Base-by-base conservation (phyloP, 2,888 invertebrate species). In the Priocnemis perturbator region DNA sequence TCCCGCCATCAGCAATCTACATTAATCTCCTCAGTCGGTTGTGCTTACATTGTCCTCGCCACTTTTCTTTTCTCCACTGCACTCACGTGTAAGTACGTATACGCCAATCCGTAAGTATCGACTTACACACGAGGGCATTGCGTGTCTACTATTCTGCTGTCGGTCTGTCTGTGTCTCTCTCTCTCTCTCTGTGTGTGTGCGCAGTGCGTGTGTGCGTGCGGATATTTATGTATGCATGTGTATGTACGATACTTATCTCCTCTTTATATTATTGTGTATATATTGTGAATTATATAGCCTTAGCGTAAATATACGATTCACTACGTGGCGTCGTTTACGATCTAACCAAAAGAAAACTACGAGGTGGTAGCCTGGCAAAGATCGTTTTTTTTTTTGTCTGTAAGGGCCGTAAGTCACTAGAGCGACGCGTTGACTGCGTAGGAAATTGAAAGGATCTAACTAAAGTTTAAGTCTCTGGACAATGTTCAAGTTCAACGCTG, bases 251-350 rank as follows among this genome's bases (percentile, higher is more conserved):
- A 21, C 58, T 21, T 59, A 15, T 23, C 17, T 59, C 23, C 45
- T n/a, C 5, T 19, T 17, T 50, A 19, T 19, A 50, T 21, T 37
- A 50, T 37, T 63, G 14, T 65, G 57, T 72, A 70, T 30, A 64
- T 73, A 67, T 37, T 56, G 67, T 65, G 57, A 62, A 56, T 44
- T 44, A 66, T 57, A 59, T 58, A 60, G 37, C 20, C 57, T 17
- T 53, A 21, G 56, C 48, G n/a, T 23, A 50, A 19, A 53, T 7
- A 11, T 44, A 56, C 3, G 20, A 19, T 26, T 17, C 2, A n/a
- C 19, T 30, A 59, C 14, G 19, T 21, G 64, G 53, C 50, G 14
- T 50, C 19, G 50, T 50, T 19, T 19, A 37, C 37, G 14, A 50
- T 50, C 19, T 50, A 50, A 19, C 4, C 19, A 19, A 50, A 50